Percentiles rank a stretch among this genome's conserved stretches.
phyloP scores from a whole-genome alignment of 1,140 invertebrate species.

The Tribolium madens region DNA sequence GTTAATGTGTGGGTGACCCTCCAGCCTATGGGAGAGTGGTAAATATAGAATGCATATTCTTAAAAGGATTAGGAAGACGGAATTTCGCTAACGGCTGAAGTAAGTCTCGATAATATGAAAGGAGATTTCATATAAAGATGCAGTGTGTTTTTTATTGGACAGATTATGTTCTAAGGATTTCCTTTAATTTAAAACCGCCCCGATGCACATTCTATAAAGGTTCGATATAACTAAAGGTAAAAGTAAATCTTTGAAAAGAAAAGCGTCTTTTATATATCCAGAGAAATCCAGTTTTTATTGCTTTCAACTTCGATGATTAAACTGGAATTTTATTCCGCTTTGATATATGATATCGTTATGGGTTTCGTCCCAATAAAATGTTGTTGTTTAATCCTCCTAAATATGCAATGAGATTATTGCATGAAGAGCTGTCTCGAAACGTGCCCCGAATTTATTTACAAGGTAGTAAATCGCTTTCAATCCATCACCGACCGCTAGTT shows the following conservation, averaged over 20 bases:
- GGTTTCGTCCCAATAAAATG: slow-evolving; percentile 13
- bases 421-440: neutral
- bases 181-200: slow-evolving; percentile 36
- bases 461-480: slow-evolving; percentile 17
- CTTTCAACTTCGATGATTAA: slow-evolving; percentile 28
- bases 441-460: slow-evolving; percentile 29
- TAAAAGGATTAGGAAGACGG: too few relatives aligned
- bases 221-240: slow-evolving; percentile 18
- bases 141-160: slow-evolving; percentile 20
- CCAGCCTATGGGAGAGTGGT: too few relatives aligned
- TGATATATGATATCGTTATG: slow-evolving; percentile 28
- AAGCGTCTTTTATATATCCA: slow-evolving; percentile 16
- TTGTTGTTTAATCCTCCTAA: slow-evolving; percentile 10
- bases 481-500: slow-evolving; percentile 28
- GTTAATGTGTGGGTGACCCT: too few relatives aligned
- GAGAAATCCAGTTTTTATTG: slow-evolving; percentile 35
- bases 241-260: slow-evolving; percentile 35
- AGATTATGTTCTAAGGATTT: slow-evolving; percentile 15
- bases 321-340: slow-evolving; percentile 27
- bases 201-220: slow-evolving; percentile 7
- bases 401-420: slow-evolving; percentile 6
- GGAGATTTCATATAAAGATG: neutral
- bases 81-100: neutral
- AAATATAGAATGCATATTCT: too few relatives aligned
- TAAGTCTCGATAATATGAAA: neutral